These are phyloP conservation scores for Accipiter cooperii DNA, from an alignment of 2,113 vertebrate genomes.

Conservation along the genomic window DNA sequence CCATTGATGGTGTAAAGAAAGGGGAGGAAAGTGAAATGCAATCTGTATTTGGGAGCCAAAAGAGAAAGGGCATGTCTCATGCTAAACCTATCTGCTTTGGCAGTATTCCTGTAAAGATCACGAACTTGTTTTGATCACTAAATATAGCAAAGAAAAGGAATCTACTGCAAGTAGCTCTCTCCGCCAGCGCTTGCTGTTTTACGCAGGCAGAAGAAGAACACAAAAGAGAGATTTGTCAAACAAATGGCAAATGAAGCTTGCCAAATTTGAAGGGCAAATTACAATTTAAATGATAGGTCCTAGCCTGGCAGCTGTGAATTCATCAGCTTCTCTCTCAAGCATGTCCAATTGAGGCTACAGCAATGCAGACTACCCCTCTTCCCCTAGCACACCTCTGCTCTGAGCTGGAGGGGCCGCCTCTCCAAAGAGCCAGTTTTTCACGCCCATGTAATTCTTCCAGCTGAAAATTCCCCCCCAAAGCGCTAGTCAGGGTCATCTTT, in stretches of 20 bases:
- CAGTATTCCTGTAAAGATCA: constrained; percentile 11
- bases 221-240: background rate
- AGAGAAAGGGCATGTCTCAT: background rate
- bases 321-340: background rate
- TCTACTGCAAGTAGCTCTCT: background rate
- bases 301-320: constrained; percentile 4
- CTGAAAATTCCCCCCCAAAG: background rate
- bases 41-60: background rate
- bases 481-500: background rate
- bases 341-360: background rate
- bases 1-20: background rate
- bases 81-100: constrained; percentile 9
- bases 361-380: background rate
- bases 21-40: background rate
- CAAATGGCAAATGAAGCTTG: background rate
- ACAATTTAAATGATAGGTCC: constrained; percentile 13
- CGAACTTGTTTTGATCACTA: background rate
- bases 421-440: background rate
- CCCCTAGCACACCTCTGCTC: background rate
- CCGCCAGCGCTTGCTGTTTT: background rate
- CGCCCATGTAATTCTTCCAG: background rate
- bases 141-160: constrained; percentile 28
- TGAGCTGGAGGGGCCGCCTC: background rate
- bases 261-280: constrained; percentile 26
- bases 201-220: background rate